phyloP scores from a whole-genome alignment of 1,140 invertebrate species.

The Drosophila pandora region DNA sequence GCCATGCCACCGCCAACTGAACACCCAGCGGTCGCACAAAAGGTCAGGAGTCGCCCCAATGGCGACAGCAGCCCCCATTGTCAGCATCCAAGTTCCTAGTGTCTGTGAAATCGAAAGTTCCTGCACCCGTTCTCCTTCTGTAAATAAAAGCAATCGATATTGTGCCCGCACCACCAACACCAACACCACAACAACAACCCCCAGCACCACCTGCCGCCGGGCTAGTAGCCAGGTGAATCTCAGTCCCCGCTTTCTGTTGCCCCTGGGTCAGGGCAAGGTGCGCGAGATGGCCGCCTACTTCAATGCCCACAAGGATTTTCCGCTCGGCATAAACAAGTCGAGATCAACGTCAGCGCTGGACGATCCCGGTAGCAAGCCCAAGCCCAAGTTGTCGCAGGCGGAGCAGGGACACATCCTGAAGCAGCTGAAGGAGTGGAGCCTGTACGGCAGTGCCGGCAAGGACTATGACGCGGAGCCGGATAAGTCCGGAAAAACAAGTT shows the following conservation, averaged over 20 bases:
- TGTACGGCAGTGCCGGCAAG: conserved; percentile 83
- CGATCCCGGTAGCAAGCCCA: conserved; percentile 17
- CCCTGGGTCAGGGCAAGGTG: conserved; percentile 80
- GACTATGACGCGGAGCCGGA: conserved; percentile 56
- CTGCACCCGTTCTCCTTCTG: conserved; percentile 74
- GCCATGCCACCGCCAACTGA: conserved; percentile 56
- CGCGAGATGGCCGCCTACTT: conserved; percentile 87
- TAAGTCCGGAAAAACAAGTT: conserved; percentile 26
- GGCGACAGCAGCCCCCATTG: conserved; percentile 26
- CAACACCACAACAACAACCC: conserved; percentile 46
- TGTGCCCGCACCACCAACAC: conserved; percentile 64
- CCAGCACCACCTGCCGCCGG: conserved; percentile 33
- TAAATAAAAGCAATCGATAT: conserved; percentile 78
- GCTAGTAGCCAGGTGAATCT: conserved; percentile 68
- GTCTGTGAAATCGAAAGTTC: conserved; percentile 77
- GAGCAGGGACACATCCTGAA: conserved; percentile 85
- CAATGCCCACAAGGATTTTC: conserved; percentile 69
- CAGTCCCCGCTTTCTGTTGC: conserved; percentile 57
- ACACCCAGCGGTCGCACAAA: conserved; percentile 71
- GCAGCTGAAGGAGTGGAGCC: conserved; percentile 85
- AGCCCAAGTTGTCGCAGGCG: conserved; percentile 80
- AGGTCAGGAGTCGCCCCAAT: conserved; percentile 57
- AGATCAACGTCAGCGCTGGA: conserved; percentile 68
- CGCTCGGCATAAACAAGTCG: conserved; percentile 41
- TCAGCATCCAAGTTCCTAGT: conserved; percentile 81